Percentiles rank a stretch among this genome's conserved stretches.
Evolutionary conservation across 1,140 invertebrate genomes (phyloP).

Genomic region (Agrypnia vestita): DNA sequence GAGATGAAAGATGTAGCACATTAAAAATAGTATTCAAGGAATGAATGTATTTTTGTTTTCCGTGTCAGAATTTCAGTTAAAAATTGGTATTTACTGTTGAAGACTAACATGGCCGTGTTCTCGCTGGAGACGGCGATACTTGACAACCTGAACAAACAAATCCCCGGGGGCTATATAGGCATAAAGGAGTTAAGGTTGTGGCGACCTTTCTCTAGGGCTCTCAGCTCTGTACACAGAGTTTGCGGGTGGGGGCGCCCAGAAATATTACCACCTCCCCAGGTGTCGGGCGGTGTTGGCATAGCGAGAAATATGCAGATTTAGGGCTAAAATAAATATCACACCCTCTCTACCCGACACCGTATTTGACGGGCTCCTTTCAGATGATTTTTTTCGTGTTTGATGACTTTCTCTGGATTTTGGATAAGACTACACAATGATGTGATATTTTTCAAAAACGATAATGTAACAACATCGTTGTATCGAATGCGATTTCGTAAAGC

Average conservation of each 20-base stretch:
- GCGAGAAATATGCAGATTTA: constrained; percentile 9
- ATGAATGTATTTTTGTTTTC: too few relatives aligned
- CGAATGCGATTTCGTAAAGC: too few relatives aligned
- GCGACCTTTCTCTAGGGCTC: constrained; percentile 5
- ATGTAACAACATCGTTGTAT: too few relatives aligned
- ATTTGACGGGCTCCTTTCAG: background rate
- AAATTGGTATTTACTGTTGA: too few relatives aligned
- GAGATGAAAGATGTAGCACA: too few relatives aligned
- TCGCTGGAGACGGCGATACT: background rate
- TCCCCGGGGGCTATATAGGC: background rate
- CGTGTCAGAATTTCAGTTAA: too few relatives aligned
- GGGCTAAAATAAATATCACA: constrained; percentile 15
- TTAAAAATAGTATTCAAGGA: too few relatives aligned
- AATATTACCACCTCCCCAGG: background rate
- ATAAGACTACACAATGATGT: too few relatives aligned
- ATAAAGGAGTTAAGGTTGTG: constrained; percentile 5
- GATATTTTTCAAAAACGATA: too few relatives aligned
- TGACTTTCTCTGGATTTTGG: background rate
- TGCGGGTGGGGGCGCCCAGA: background rate
- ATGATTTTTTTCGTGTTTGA: background rate
- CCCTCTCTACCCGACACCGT: background rate
- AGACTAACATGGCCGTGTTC: background rate
- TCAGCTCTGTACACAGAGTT: constrained; percentile 8
- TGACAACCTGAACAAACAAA: constrained; percentile 6
- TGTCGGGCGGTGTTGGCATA: background rate